Evolutionary conservation across 2,113 vertebrate genomes (phyloP), one percentile per base, ranked within the genome.

Genomic region (Cyanoliseus patagonus): DNA sequence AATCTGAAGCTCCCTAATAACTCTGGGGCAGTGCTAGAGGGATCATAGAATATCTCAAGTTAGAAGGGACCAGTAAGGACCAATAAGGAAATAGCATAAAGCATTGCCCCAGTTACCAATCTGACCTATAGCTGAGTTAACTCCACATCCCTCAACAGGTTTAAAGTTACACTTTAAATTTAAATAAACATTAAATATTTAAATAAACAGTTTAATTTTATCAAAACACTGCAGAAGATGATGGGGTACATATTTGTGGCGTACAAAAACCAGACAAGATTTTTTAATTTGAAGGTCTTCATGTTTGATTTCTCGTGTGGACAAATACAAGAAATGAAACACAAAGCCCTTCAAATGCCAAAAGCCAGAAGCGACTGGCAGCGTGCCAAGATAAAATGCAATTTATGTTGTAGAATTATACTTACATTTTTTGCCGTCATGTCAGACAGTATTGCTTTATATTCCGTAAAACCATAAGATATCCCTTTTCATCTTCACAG

Each of bases 361-460:
- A 87, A 66, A 68, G 66, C 28, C 69, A 66, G 57, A 75, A 85
- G 47, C 24, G 44, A 66, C 73, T 66, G 55, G 35, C 28, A 90
- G 47, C 17, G 12, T 19, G 17, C 19, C 47, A 72, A n/a, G 25
- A 76, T 11, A 33, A 62, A 44, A 76, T 70, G 25, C 42, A 70
- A 64, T 24, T 91, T 3, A 33, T 0, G 4, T 17, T 66, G 25
- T 30, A 73, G 17, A 88, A 73, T 75, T 39, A 76, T 90, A 98
- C 98, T 98, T 97, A 98, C 97, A 98, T 97, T 98, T 98, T 98
- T 98, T 96, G 97, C 90, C 94, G 85, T 98, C 97, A 98, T 98
- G 97, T 96, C 98, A 98, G 95, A 94, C 20, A 95, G 78, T 95
- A 93, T 95, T 97, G 53, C 83, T 95, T 95, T 98, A 97, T 92